Evolutionary conservation across 2,797 vertebrate genomes (phyloP).

Genomic region (Silurus lanzhouensis): DNA sequence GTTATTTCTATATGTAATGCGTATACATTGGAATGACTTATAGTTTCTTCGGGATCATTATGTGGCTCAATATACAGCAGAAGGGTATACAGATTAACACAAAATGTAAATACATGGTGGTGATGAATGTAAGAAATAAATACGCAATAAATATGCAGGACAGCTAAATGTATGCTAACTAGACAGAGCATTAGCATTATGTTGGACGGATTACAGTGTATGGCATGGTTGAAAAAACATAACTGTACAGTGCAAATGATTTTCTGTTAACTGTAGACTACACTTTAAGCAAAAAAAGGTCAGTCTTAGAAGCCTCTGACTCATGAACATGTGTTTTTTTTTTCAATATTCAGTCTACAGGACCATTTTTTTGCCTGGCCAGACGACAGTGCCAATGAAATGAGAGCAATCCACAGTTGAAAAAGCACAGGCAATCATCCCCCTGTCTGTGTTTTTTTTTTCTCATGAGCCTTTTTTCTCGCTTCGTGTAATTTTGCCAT

Average conservation of each 20-base stretch:
- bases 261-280: slow-evolving; percentile 1
- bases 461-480: slow-evolving; percentile 34
- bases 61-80: background rate
- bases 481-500: slow-evolving; percentile 48
- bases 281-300: background rate
- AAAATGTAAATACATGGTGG: background rate
- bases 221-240: background rate
- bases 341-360: slow-evolving; percentile 26
- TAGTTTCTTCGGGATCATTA: background rate
- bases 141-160: background rate
- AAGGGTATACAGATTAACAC: background rate
- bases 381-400: slow-evolving; percentile 32
- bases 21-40: background rate
- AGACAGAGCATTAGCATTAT: background rate
- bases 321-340: slow-evolving; percentile 11
- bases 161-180: background rate
- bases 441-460: slow-evolving; percentile 32
- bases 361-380: background rate
- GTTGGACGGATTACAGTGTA: background rate
- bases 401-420: slow-evolving; percentile 30
- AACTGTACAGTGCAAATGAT: background rate
- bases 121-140: background rate
- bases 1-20: background rate
- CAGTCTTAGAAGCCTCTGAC: background rate
- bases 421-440: slow-evolving; percentile 43